A percentile compares a stretch with the other conserved stretches of the same genome.
Evolutionary conservation across 2,888 invertebrate species (phyloP).

Genomic region (Germaria angustata): DNA sequence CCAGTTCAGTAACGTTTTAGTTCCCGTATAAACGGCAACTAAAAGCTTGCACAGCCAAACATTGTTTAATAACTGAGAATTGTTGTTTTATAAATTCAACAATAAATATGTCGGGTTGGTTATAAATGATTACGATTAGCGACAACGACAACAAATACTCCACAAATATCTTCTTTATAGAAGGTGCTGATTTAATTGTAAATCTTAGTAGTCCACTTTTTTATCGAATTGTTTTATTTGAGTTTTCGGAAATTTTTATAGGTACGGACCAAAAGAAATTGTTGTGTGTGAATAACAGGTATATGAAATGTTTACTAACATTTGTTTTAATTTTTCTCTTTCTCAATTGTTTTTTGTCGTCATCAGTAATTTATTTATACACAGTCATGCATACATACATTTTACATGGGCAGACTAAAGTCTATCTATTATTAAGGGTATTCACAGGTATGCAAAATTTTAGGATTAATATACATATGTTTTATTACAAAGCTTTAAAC

Average conservation of each 20-base stretch:
- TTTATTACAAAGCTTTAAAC: too few relatives aligned
- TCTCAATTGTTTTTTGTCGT: neutral
- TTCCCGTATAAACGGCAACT: constrained; percentile 44
- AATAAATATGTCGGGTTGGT: neutral
- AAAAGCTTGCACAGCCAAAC: constrained; percentile 1
- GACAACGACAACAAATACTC: neutral
- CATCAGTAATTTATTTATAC: neutral
- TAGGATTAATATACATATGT: too few relatives aligned
- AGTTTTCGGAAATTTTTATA: neutral
- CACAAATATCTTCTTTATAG: neutral
- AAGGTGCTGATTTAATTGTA: neutral
- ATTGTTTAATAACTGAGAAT: constrained; percentile 15
- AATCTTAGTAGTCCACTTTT: neutral
- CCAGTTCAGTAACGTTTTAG: constrained; percentile 24
- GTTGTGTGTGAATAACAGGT: constrained; percentile 3
- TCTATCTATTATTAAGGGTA: neutral
- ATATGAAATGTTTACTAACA: constrained; percentile 34
- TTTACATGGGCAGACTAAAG: neutral
- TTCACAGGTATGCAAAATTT: neutral
- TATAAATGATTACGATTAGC: constrained; percentile 15
- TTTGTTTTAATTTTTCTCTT: constrained; percentile 13
- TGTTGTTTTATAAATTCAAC: constrained; percentile 4
- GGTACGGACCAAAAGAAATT: neutral
- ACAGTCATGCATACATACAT: neutral
- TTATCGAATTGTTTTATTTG: neutral